Evolutionary conservation across 35 echinoderm and acorn worm genomes (phyloP), one percentile per base, ranked within the genome.

Genomic region (Anneissia japonica): DNA sequence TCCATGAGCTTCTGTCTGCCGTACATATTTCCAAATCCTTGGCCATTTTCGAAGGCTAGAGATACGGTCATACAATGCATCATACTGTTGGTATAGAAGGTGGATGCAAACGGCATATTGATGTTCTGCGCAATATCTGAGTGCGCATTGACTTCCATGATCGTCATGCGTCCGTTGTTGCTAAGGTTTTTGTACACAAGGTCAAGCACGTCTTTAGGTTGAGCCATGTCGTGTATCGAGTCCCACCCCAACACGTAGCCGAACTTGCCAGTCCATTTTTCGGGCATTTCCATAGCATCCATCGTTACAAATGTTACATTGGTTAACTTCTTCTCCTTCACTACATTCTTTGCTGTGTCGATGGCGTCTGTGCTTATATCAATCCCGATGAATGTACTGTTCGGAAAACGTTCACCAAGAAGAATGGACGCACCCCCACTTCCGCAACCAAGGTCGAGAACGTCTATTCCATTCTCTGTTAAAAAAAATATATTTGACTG

Each of bases 1-100:
- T 75, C 76, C 37, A 75, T 82, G 0, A 89, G 81, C 36, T 93
- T 82, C 64, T 97, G 91, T 35, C 91, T 72, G 0, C 91, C 95
- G 88, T 91, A 97, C 95, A 97, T 97, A 64, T 93, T 93, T 13
- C 95, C 95, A 9, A 91, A 85, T 3, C 95, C 95, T 81, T 88
- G 78, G 0, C 91, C 95, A 26, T 85, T 88, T 37, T 90, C 85
- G 17, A 80, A 73, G 17, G 82, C 26, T 39, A 93, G 83, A 73
- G 92, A 91, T 21, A 93, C 91, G 46, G 95, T 91, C 95, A 97
- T 97, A 38, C 95, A 97, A 79, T 97, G 95, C 72, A 97, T 93
- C 30, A 97, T 86, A 35, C 88, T 93, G 83, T 93, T 97, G 32
- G 95, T 93, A 86, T 97, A 97, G 88, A 91, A 97, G 3, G 91